Conservation (phyloP, 2,797 vertebrate genomes). For the Craterocephalus amniculus region DNA sequence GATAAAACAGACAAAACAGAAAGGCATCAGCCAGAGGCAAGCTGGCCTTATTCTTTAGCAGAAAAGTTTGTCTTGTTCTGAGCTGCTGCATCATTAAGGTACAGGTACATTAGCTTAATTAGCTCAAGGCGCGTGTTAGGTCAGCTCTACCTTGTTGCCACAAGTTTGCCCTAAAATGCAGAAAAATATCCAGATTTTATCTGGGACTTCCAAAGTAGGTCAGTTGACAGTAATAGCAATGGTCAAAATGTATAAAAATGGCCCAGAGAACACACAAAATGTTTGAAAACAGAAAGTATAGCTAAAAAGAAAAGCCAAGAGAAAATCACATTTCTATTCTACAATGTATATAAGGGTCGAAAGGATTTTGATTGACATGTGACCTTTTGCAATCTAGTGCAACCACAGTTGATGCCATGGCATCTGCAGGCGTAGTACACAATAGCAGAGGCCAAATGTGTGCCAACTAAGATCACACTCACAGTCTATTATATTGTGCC, state of each 20-base stretch:
- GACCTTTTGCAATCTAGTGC: slow-evolving; percentile 3
- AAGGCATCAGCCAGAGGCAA: slow-evolving; percentile 29
- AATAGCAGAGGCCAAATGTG: slow-evolving; percentile 34
- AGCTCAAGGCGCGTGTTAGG: background rate
- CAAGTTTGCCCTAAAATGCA: background rate
- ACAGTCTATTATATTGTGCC: slow-evolving; percentile 23
- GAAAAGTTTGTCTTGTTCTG: slow-evolving; percentile 20
- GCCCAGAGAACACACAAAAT: background rate
- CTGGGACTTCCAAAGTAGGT: background rate
- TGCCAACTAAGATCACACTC: slow-evolving; percentile 20
- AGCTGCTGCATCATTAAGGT: slow-evolving; percentile 14
- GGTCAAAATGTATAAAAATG: background rate
- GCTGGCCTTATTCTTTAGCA: slow-evolving; percentile 39
- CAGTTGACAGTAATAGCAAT: background rate
- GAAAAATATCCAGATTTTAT: too few relatives aligned
- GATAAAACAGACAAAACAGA: slow-evolving; percentile 32
- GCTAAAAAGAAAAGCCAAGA: background rate
- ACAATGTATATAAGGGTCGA: background rate
- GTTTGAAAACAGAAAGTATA: slow-evolving; percentile 2
- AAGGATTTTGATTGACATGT: slow-evolving; percentile 13
- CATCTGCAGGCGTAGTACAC: background rate
- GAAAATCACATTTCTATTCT: background rate
- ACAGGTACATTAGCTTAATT: slow-evolving; percentile 8
- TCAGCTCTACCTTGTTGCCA: background rate
- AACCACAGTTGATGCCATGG: slow-evolving; percentile 21